phyloP scores from a whole-genome alignment of 2,797 vertebrate genomes.

The Chelon labrosus region DNA sequence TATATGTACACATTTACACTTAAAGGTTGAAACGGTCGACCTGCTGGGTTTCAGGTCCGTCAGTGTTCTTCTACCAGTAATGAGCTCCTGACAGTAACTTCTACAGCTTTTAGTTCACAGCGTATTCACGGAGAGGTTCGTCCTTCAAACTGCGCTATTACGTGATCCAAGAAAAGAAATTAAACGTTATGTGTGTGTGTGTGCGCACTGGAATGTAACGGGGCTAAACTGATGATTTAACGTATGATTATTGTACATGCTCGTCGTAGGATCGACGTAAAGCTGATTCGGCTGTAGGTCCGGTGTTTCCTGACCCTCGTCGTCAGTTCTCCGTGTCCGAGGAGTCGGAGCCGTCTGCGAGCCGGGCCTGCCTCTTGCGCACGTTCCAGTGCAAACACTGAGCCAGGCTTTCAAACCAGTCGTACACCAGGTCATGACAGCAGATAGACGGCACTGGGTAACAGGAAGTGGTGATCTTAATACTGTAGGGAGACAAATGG shows the following conservation, averaged over 20 bases:
- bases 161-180: not conserved
- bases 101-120: not conserved
- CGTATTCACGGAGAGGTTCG: not conserved
- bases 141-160: not conserved
- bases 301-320: not conserved
- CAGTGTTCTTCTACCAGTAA: not conserved
- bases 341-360: constrained; percentile 80
- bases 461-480: constrained; percentile 88
- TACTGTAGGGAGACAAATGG: constrained; percentile 67
- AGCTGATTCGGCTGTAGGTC: not conserved
- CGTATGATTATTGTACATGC: constrained; percentile 12
- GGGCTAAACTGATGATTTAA: not conserved
- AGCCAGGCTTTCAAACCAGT: constrained; percentile 90
- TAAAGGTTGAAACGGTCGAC: not conserved
- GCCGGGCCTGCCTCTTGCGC: constrained; percentile 85
- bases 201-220: constrained; percentile 58
- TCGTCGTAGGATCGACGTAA: constrained; percentile 6
- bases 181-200: not conserved
- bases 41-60: not conserved
- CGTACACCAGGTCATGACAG: constrained; percentile 88
- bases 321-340: constrained; percentile 86
- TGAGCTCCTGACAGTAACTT: not conserved
- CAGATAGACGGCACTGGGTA: constrained; percentile 88
- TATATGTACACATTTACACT: constrained; percentile 69
- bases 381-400: constrained; percentile 90